A percentile compares a stretch with the other conserved stretches of the same genome.
These are phyloP conservation scores for Cerastoderma edule DNA, from an alignment of 2,888 invertebrate species.

Conservation along the genomic window DNA sequence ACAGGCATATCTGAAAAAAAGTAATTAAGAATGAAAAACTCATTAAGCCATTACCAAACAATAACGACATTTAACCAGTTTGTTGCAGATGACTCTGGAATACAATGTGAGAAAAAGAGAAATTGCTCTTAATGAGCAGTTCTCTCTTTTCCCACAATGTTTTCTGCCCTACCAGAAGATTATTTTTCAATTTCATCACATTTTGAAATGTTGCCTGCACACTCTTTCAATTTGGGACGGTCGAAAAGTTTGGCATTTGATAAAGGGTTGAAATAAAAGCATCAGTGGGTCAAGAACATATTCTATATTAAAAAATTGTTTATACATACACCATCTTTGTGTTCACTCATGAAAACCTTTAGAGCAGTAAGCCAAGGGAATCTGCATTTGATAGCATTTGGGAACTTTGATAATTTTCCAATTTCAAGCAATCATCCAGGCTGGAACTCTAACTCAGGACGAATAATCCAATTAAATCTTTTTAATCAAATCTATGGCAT, in stretches of 20 bases:
- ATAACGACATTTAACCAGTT: not conserved
- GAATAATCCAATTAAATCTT: not conserved
- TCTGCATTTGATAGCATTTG: not conserved
- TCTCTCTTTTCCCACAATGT: slow-evolving; percentile 1
- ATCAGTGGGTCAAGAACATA: too few relatives aligned
- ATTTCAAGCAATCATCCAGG: not conserved
- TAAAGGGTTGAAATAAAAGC: too few relatives aligned
- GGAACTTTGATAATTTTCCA: not conserved
- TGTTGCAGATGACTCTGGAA: not conserved
- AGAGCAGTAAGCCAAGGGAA: too few relatives aligned
- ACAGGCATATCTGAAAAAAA: slow-evolving; percentile 28
- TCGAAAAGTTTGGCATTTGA: too few relatives aligned
- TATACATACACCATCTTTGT: too few relatives aligned
- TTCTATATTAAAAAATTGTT: too few relatives aligned
- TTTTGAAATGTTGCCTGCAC: too few relatives aligned
- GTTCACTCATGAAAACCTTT: too few relatives aligned
- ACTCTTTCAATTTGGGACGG: too few relatives aligned
- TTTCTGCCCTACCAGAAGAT: not conserved
- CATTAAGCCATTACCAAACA: not conserved
- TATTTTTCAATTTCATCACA: not conserved
- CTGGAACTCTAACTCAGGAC: not conserved
- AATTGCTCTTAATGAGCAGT: not conserved
- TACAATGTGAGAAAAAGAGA: not conserved
- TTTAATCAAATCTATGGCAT: not conserved
- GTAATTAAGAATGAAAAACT: not conserved